Conservation (phyloP, 2,113 vertebrate genomes). For the Bos javanicus region DNA sequence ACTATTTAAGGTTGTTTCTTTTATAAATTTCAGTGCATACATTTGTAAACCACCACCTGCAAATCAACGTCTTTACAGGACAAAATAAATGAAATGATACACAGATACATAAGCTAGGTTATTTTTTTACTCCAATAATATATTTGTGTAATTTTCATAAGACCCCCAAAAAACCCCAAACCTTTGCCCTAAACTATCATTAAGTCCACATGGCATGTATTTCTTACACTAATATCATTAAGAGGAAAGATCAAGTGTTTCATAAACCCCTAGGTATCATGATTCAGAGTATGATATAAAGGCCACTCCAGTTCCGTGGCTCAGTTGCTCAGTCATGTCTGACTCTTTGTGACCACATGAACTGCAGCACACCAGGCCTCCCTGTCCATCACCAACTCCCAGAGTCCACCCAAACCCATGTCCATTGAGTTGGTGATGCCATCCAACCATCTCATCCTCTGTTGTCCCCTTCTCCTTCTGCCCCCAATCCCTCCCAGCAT, state of each 20-base stretch:
- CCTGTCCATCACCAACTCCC: too few species aligned
- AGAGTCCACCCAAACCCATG: too few species aligned
- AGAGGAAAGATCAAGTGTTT: slow-evolving; percentile 69
- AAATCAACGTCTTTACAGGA: slow-evolving; percentile 33
- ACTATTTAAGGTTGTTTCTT: slow-evolving; percentile 2
- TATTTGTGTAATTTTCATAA: neutral
- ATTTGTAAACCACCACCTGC: slow-evolving; percentile 1
- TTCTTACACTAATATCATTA: slow-evolving; percentile 7
- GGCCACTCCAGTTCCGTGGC: neutral
- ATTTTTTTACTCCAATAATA: neutral
- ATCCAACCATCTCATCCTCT: too few species aligned
- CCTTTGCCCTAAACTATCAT: neutral
- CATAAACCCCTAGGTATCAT: slow-evolving; percentile 53
- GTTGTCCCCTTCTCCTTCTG: too few species aligned
- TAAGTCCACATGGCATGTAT: slow-evolving; percentile 6
- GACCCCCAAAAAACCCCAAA: neutral
- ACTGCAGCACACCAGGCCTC: too few species aligned
- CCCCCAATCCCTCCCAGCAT: too few species aligned
- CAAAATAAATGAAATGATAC: neutral
- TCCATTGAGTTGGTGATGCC: too few species aligned
- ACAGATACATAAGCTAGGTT: neutral
- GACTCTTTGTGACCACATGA: too few species aligned
- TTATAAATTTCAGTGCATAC: slow-evolving; percentile 9
- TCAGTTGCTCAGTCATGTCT: too few species aligned
- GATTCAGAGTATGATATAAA: slow-evolving; percentile 73